Evolutionary conservation across 2,113 vertebrate genomes (phyloP), one percentile per base, ranked within the genome.

Genomic region (Sakesphorus luctuosus): DNA sequence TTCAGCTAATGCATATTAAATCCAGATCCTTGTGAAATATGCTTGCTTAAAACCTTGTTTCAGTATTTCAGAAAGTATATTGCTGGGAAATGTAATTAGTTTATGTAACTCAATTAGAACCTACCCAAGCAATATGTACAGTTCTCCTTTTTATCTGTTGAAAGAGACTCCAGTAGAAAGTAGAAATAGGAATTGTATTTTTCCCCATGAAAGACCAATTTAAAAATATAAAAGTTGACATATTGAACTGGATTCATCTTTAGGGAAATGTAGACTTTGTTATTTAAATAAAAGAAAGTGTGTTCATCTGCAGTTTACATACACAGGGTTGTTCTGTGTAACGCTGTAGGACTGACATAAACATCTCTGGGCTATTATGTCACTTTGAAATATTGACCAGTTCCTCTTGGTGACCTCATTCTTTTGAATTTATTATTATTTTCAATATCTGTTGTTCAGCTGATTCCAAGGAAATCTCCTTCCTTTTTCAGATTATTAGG

Each of bases 1-100:
- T 71, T 94, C 81, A 94, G 74, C 49, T 94, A 62, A 88, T 92
- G 71, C 25, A 47, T 67, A 96, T 62, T 89, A 92, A 78, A 95
- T 80, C n/a, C 50, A 71, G 73, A 92, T 91, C 21, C 38, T 91
- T 74, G 31, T 96, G 75, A 95, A 94, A 86, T 47, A 89, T 71
- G 18, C 62, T 93, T 94, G 29, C 59, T 89, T 43, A 31, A 95
- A 89, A 52, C 4, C 55, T 44, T 66, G 5, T 74, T 96, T 96
- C 38, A 88, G 31, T 79, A 68, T 84, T 92, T 63, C 61, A 75
- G 68, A 63, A 52, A 77, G 9, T 29, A 11, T 79, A 63, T 91
- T 84, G 43, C 63, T 96, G 53, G 26, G 20, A 94, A 91, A 86
- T 58, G 68, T 89, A 84, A 94, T 96, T 92, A 72, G 19, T 59